Conservation (phyloP, 2,113 vertebrate species). For the Vireo altiloquus region DNA sequence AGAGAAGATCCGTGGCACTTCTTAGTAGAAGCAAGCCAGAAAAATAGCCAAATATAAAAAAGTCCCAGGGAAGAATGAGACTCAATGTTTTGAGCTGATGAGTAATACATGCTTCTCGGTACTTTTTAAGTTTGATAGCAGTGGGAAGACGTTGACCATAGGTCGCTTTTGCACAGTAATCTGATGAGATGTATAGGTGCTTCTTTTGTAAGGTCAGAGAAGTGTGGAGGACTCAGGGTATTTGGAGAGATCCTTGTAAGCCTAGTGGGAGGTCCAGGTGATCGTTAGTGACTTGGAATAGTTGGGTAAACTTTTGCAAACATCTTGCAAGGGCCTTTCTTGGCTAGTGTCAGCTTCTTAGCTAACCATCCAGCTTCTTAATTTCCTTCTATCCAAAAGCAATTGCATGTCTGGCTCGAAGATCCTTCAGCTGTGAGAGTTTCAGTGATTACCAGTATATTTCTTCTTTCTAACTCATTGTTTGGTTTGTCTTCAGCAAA, state of each 20-base stretch:
- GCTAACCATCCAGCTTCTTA: background rate
- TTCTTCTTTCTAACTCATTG: background rate
- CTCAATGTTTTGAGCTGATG: background rate
- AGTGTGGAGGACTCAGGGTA: background rate
- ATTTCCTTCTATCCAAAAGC: background rate
- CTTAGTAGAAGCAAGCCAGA: background rate
- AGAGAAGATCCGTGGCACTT: background rate
- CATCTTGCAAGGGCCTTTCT: background rate
- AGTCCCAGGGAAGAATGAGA: background rate
- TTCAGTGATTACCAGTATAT: background rate
- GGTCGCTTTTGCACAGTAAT: background rate
- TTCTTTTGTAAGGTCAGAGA: background rate
- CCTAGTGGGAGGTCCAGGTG: background rate
- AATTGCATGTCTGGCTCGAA: background rate
- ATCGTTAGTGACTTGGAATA: background rate
- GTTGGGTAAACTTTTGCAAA: background rate
- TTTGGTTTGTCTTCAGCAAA: conserved; percentile 29
- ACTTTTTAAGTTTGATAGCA: background rate
- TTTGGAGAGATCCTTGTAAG: background rate
- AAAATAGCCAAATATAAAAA: background rate
- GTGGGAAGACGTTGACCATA: background rate
- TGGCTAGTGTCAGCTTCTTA: background rate
- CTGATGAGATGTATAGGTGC: background rate
- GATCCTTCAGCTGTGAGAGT: background rate
- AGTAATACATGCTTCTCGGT: background rate